Percentiles rank a stretch among this genome's conserved stretches.
These are phyloP conservation scores for Cancer borealis DNA, from an alignment of 2,888 invertebrate species.

Conservation along the genomic window DNA sequence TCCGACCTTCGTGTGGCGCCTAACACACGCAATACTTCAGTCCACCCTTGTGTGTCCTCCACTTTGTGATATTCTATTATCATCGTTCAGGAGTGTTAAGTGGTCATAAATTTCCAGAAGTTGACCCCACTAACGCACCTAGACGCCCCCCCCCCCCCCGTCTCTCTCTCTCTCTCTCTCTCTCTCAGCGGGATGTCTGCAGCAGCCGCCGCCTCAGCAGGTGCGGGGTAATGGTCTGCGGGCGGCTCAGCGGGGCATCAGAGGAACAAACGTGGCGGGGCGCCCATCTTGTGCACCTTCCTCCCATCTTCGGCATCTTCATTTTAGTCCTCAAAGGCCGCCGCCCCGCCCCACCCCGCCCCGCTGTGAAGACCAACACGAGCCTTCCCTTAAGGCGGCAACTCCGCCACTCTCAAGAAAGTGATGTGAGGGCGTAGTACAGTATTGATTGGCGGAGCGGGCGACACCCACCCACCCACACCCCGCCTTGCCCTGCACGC, in stretches of 20 bases:
- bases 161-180: background rate
- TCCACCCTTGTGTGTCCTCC: background rate
- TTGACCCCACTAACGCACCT: no score
- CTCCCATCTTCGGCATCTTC: background rate
- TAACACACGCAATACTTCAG: background rate
- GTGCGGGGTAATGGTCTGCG: background rate
- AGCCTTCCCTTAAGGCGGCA: background rate
- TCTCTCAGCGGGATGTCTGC: background rate
- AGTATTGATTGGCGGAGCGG: conserved; percentile 1
- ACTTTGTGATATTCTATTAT: background rate
- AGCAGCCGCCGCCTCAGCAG: background rate
- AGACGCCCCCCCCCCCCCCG: no score
- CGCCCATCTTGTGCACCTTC: background rate
- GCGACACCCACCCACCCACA: background rate
- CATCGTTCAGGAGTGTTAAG: background rate
- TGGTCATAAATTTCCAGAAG: background rate
- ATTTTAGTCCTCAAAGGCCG: background rate
- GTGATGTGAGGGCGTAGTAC: conserved; percentile 13
- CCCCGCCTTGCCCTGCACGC: background rate
- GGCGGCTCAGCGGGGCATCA: background rate
- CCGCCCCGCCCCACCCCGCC: background rate
- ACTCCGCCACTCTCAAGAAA: background rate
- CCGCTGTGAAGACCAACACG: background rate
- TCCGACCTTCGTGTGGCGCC: no score
- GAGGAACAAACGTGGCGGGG: background rate